Evolutionary conservation across 2,888 invertebrate species (phyloP).

Genomic region (Ennomos quercinarius): DNA sequence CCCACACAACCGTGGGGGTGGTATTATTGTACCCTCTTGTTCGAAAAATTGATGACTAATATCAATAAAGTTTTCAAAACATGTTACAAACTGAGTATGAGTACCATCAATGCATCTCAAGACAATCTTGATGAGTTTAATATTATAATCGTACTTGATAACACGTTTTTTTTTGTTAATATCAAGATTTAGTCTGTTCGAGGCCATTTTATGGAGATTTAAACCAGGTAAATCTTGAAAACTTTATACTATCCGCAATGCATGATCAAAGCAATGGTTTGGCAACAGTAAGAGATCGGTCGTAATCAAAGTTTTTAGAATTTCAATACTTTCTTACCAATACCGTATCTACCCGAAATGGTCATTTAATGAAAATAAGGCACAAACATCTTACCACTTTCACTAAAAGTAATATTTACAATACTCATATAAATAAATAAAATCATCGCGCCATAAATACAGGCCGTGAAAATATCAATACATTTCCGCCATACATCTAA

Average conservation of each 20-base stretch:
- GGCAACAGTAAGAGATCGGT: slow-evolving; percentile 7
- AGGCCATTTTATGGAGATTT: no score
- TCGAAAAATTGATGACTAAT: neutral
- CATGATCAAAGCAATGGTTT: slow-evolving; percentile 1
- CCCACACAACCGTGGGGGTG: neutral
- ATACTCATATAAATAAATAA: slow-evolving; percentile 60
- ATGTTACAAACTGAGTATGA: no score
- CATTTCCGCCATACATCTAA: slow-evolving; percentile 22
- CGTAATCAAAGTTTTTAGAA: neutral
- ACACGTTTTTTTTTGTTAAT: no score
- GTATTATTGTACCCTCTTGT: neutral
- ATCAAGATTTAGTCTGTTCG: no score
- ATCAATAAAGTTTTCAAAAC: no score
- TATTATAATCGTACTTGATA: no score
- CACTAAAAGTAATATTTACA: slow-evolving; percentile 65
- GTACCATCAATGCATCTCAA: no score
- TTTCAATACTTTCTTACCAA: slow-evolving; percentile 26
- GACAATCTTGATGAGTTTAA: no score
- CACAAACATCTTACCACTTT: slow-evolving; percentile 70
- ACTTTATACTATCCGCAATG: neutral
- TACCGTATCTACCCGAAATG: slow-evolving; percentile 36
- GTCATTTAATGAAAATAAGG: slow-evolving; percentile 60
- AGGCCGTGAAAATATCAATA: slow-evolving; percentile 34
- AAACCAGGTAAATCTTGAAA: no score
- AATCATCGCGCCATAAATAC: slow-evolving; percentile 25